Evolutionary conservation across 2,888 invertebrate species (phyloP), one percentile per base, ranked within the genome.

Genomic region (Halocaridina rubra): DNA sequence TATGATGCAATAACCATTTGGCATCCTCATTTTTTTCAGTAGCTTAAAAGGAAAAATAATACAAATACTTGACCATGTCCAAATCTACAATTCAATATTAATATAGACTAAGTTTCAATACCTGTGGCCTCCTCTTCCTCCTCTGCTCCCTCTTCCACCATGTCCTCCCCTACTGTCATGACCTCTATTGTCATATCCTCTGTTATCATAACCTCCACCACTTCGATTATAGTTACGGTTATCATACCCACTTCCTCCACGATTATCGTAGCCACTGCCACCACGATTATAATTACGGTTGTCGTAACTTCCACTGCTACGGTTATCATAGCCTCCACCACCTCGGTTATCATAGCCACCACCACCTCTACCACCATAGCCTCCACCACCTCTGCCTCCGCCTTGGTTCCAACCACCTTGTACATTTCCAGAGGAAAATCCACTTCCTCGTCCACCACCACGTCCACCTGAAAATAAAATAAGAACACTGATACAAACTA

Each of bases 381-480:
- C 81, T 16, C 71, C 80, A 10, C 80, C 71, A 10, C 77, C 77
- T 24, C 72, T n/a, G 19, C 79, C 64, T 3, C 87, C 87, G 46
- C 87, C 85, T n/a, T 85, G 81, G 74, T 85, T 84, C 80, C 84
- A 87, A 13, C 87, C 85, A 3, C 87, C 85, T 27, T 85, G 84
- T 22, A 84, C 81, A 29, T 72, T 53, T 27, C 86, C 80, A n/a
- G 79, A 29, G 3, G 72, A 75, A 33, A 71, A 84, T 24, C 78
- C 75, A 24, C 81, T 39, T 16, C 82, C 82, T 13, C 72, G 53
- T 0, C 77, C 69, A 24, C 82, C 78, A 0, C 82, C 82, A 2
- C 76, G 46, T 13, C 59, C 80, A 39, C 72, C 33, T 71, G 32
- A 24, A 71, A 57, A n/a, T 24, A 67, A n/a, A n/a, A n/a, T n/a